These are phyloP conservation scores for Dipus sagitta DNA, from an alignment of 2,797 vertebrate genomes.

Conservation along the genomic window DNA sequence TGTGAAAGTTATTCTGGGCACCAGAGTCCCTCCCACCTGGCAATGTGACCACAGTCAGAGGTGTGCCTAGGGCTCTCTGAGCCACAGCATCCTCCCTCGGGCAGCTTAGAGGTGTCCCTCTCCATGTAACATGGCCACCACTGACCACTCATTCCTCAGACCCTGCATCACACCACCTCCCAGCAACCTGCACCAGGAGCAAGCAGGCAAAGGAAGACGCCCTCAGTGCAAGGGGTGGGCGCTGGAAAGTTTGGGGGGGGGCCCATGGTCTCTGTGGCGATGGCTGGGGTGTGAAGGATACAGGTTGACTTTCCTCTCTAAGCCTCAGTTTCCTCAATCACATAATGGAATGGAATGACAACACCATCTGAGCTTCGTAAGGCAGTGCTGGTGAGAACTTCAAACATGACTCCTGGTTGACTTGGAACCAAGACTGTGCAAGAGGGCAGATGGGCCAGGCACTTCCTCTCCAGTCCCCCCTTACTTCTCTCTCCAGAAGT, in stretches of 20 bases:
- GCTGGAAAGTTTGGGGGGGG: background rate
- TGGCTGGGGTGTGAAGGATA: background rate
- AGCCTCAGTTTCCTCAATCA: background rate
- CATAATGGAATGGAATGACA: too few species aligned
- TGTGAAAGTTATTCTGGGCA: slow-evolving; percentile 49
- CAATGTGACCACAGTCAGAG: background rate
- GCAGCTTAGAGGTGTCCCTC: rapidly evolving
- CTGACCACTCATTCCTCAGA: background rate
- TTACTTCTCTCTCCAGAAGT: too few species aligned
- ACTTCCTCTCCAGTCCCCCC: background rate
- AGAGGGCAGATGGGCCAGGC: background rate
- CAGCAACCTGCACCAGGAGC: background rate
- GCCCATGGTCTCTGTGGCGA: background rate
- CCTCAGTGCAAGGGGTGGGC: rapidly evolving
- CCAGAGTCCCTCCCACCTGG: background rate
- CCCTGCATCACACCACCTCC: background rate
- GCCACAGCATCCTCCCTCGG: background rate
- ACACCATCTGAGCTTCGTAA: too few species aligned
- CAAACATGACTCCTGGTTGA: background rate
- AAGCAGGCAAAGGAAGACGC: rapidly evolving
- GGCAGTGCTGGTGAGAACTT: background rate
- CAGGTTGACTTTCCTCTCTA: background rate
- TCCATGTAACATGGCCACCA: background rate
- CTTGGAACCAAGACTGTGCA: too few species aligned
- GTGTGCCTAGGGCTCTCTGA: background rate